phyloP scores from a whole-genome alignment of 2,888 invertebrate species.

The Palloptera scutellata region DNA sequence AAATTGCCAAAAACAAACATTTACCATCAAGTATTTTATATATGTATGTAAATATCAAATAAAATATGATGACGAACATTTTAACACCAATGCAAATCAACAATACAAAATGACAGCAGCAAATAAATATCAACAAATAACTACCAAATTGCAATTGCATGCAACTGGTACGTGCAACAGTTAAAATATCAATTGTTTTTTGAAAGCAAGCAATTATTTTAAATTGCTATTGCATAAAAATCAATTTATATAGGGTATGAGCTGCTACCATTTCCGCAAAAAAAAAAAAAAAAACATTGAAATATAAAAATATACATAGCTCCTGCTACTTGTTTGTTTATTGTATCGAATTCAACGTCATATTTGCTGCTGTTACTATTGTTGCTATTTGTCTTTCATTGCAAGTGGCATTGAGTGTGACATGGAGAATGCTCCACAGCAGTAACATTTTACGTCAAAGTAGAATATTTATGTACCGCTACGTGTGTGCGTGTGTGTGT shows the following conservation, averaged over 20 bases:
- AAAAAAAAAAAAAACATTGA: background rate
- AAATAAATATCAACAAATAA: background rate
- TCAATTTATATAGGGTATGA: background rate
- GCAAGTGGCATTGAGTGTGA: too few species aligned
- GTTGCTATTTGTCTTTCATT: too few species aligned
- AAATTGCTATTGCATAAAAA: background rate
- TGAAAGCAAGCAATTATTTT: background rate
- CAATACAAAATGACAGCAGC: background rate
- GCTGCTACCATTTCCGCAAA: background rate
- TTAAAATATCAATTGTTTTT: background rate
- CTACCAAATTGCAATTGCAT: background rate
- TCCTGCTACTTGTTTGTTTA: too few species aligned
- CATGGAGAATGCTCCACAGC: too few species aligned
- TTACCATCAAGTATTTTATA: too few species aligned
- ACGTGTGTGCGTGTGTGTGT: slow-evolving; percentile 1
- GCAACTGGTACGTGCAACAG: background rate
- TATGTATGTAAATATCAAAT: too few species aligned
- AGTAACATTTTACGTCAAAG: too few species aligned
- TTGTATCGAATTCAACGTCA: too few species aligned
- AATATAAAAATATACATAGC: background rate
- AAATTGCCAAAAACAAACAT: too few species aligned
- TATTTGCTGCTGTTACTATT: too few species aligned
- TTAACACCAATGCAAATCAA: background rate
- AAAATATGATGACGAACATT: background rate
- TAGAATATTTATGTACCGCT: too few species aligned